A percentile compares a stretch with the other conserved stretches of the same genome.
phyloP scores from a whole-genome alignment of 2,113 vertebrate genomes.

The Sturnira hondurensis region DNA sequence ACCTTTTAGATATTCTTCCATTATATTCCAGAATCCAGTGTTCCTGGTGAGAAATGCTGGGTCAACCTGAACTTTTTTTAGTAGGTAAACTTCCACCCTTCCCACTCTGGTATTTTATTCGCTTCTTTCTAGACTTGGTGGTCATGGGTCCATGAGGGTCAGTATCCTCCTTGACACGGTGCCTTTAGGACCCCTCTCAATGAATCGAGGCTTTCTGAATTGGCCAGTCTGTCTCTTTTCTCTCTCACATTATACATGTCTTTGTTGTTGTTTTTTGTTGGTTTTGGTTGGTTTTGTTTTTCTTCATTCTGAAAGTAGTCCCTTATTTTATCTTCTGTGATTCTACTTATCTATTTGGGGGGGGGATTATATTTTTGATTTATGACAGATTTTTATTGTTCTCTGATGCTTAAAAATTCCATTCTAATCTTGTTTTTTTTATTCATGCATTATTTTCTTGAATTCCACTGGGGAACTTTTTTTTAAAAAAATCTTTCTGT shows the following conservation, averaged over 20 bases:
- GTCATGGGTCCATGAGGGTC: background rate
- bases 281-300: background rate
- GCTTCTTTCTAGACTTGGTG: background rate
- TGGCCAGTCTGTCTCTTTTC: background rate
- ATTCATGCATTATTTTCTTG: background rate
- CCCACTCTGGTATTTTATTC: background rate
- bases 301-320: background rate
- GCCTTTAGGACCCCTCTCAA: background rate
- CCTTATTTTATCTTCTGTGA: background rate
- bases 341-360: slow-evolving; percentile 2
- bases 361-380: slow-evolving; percentile 6
- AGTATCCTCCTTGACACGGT: background rate
- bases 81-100: background rate
- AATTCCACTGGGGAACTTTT: background rate
- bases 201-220: background rate
- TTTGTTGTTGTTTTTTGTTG: background rate
- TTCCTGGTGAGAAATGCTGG: background rate
- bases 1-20: background rate
- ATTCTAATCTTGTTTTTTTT: background rate
- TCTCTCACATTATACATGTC: background rate
- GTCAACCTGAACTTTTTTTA: background rate
- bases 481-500: background rate
- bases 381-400: background rate
- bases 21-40: background rate
- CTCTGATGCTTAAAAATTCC: background rate